phyloP scores from a whole-genome alignment of 2,113 vertebrate species.

The Menidia beryllina region DNA sequence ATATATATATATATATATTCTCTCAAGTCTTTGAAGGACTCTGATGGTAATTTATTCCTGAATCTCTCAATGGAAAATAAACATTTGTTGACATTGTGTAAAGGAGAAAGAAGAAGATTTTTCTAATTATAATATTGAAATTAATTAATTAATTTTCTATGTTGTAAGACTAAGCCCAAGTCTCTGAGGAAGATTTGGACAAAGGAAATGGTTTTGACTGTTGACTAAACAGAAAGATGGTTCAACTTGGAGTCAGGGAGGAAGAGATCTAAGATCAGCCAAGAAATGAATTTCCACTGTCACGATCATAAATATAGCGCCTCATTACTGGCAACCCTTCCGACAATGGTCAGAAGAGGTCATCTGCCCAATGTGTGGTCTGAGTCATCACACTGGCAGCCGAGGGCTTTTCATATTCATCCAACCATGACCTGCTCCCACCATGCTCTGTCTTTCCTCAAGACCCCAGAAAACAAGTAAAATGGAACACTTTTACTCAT shows the following conservation, averaged over 20 bases:
- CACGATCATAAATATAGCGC: conserved; percentile 27
- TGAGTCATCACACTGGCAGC: conserved; percentile 64
- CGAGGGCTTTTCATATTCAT: conserved; percentile 59
- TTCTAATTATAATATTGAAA: neutral
- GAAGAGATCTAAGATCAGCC: conserved; percentile 26
- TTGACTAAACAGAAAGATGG: neutral
- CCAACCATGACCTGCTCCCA: conserved; percentile 71
- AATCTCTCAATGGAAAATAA: too few species aligned
- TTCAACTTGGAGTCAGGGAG: neutral
- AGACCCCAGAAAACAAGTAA: conserved; percentile 68
- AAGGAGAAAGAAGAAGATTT: neutral
- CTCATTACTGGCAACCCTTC: conserved; percentile 41
- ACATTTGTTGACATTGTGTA: too few species aligned
- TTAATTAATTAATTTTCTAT: conserved; percentile 15
- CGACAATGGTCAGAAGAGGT: conserved; percentile 59
- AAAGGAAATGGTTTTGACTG: conserved; percentile 2
- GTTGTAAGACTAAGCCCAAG: neutral
- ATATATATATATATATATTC: conserved; percentile 42
- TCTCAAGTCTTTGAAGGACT: conserved; percentile 15
- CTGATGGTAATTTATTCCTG: conserved; percentile 7
- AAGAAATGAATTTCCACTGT: conserved; percentile 34
- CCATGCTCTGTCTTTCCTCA: conserved; percentile 72
- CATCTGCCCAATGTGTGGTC: conserved; percentile 72
- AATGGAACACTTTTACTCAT: conserved; percentile 56
- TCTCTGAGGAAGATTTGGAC: neutral